Evolutionary conservation across 2,888 invertebrate species (phyloP).

Genomic region (Eupeodes luniger): DNA sequence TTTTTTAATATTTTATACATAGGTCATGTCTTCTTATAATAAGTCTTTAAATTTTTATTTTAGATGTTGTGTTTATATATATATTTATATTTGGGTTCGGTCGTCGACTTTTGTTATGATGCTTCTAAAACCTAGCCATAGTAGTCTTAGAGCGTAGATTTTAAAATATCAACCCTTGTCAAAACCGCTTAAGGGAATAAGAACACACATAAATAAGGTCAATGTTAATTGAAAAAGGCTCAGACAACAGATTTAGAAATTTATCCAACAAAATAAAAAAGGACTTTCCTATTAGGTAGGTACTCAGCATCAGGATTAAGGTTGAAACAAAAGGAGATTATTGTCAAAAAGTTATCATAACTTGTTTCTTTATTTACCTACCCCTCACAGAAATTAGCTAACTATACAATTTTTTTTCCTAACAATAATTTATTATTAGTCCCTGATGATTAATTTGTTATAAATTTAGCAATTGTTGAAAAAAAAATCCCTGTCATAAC

Average conservation of each 20-base stretch:
- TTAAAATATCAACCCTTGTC: constrained; percentile 29
- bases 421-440: constrained; percentile 7
- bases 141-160: not conserved
- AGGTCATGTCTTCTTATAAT: constrained; percentile 5
- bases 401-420: not conserved
- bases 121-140: not conserved
- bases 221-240: constrained; percentile 37
- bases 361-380: not conserved
- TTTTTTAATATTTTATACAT: not conserved
- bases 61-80: not conserved
- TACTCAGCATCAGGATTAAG: not conserved
- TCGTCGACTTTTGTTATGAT: constrained; percentile 19
- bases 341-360: not conserved
- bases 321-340: not conserved
- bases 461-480: not conserved
- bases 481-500: not conserved
- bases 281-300: not conserved
- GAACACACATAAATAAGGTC: constrained; percentile 20
- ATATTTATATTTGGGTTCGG: not conserved
- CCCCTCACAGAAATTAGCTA: not conserved
- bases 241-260: constrained; percentile 5
- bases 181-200: constrained; percentile 1
- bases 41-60: constrained; percentile 9
- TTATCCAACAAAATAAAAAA: not conserved
- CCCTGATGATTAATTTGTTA: constrained; percentile 16